phyloP scores from a whole-genome alignment of 2,113 vertebrate species.

The Solea solea region DNA sequence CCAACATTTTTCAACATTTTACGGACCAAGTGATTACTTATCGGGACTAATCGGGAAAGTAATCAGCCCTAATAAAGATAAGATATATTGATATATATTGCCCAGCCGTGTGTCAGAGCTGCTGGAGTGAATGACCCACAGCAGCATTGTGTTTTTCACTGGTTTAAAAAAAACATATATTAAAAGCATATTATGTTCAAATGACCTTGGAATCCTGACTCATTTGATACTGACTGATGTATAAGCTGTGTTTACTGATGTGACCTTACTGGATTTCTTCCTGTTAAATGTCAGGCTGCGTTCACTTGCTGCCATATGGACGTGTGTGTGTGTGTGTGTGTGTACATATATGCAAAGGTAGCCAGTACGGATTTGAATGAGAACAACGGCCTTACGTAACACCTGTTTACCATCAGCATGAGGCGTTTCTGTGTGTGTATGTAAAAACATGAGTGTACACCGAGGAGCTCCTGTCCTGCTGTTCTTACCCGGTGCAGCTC shows the following conservation, averaged over 20 bases:
- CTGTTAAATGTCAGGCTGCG: conserved; percentile 11
- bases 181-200: too few relatives aligned
- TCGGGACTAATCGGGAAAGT: too few relatives aligned
- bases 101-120: too few relatives aligned
- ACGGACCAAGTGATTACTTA: too few relatives aligned
- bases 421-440: not conserved
- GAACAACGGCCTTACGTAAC: conserved; percentile 1
- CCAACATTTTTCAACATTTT: too few relatives aligned
- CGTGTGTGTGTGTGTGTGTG: not conserved
- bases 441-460: not conserved
- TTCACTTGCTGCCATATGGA: conserved; percentile 22
- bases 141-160: too few relatives aligned
- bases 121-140: too few relatives aligned
- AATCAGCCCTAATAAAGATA: too few relatives aligned
- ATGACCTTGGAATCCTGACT: not conserved
- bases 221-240: not conserved
- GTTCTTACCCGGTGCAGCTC: conserved; percentile 90
- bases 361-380: conserved; percentile 25
- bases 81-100: too few relatives aligned
- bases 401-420: not conserved
- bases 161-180: too few relatives aligned
- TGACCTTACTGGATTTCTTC: conserved; percentile 22
- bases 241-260: not conserved
- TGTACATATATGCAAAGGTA: conserved; percentile 23
- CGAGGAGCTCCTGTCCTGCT: too few relatives aligned